Evolutionary conservation across 2,113 vertebrate species (phyloP).

Genomic region (Amia ocellicauda): DNA sequence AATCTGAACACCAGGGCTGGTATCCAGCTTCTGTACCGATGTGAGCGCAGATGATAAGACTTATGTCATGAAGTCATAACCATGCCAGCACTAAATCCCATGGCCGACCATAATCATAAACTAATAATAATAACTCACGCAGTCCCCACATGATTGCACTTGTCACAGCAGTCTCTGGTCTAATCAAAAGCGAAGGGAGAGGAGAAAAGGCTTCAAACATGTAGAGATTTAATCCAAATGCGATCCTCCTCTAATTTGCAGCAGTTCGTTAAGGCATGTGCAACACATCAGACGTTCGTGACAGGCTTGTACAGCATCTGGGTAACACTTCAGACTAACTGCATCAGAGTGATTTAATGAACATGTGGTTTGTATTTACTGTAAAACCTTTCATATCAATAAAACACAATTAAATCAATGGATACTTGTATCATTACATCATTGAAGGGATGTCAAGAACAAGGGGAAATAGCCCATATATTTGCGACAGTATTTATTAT

Average conservation of each 20-base stretch:
- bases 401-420: background rate
- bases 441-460: background rate
- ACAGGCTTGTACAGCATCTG: background rate
- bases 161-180: background rate
- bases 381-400: background rate
- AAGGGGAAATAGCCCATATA: too few species aligned
- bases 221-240: too few species aligned
- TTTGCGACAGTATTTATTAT: too few species aligned
- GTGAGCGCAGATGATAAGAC: too few species aligned
- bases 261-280: background rate
- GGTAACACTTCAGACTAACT: background rate
- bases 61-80: too few species aligned
- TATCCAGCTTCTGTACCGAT: too few species aligned
- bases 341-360: background rate
- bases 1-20: too few species aligned
- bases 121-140: background rate
- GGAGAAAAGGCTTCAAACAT: background rate
- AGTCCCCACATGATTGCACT: background rate
- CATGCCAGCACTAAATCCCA: too few species aligned
- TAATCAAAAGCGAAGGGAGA: background rate
- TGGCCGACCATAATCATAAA: too few species aligned
- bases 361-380: slow-evolving; percentile 1
- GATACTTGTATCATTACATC: slow-evolving; percentile 1
- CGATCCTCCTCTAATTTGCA: background rate
- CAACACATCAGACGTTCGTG: background rate